These are phyloP conservation scores for Galerucella calmariensis DNA, from an alignment of 2,888 invertebrate genomes.

Conservation along the genomic window DNA sequence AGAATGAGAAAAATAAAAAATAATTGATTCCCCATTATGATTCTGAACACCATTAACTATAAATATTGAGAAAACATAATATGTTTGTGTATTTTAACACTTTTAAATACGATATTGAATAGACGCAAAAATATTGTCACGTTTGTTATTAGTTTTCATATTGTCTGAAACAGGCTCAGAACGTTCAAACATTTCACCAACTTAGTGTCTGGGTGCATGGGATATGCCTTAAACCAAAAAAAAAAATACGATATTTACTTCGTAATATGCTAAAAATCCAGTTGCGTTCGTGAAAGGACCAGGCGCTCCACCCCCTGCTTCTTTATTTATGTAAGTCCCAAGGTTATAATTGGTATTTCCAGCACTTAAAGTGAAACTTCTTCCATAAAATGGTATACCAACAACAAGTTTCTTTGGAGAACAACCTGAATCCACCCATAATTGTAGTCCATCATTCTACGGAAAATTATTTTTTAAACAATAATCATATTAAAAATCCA, in stretches of 20 bases:
- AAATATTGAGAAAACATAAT: too few relatives aligned
- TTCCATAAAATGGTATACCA: constrained; percentile 90
- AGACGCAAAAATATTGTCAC: too few relatives aligned
- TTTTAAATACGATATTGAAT: not conserved
- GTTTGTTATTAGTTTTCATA: too few relatives aligned
- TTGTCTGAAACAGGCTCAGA: too few relatives aligned
- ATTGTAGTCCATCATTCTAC: constrained; percentile 85
- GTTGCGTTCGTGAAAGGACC: constrained; percentile 88
- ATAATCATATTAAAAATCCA: not conserved
- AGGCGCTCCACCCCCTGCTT: constrained; percentile 87
- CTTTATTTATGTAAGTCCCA: constrained; percentile 90
- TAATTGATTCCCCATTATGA: too few relatives aligned
- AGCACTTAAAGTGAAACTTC: constrained; percentile 83
- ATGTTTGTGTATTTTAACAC: too few relatives aligned
- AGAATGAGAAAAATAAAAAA: too few relatives aligned
- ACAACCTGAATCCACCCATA: constrained; percentile 92
- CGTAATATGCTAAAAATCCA: constrained; percentile 88
- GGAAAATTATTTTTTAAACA: constrained; percentile 45
- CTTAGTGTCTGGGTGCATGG: too few relatives aligned
- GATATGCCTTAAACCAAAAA: too few relatives aligned
- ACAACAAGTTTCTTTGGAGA: constrained; percentile 88
- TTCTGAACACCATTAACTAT: too few relatives aligned
- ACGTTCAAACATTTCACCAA: too few relatives aligned
- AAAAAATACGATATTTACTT: constrained; percentile 72
- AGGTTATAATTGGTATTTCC: constrained; percentile 86